Conservation (phyloP, 2,888 invertebrate genomes). For the Hofmannophila pseudospretella region DNA sequence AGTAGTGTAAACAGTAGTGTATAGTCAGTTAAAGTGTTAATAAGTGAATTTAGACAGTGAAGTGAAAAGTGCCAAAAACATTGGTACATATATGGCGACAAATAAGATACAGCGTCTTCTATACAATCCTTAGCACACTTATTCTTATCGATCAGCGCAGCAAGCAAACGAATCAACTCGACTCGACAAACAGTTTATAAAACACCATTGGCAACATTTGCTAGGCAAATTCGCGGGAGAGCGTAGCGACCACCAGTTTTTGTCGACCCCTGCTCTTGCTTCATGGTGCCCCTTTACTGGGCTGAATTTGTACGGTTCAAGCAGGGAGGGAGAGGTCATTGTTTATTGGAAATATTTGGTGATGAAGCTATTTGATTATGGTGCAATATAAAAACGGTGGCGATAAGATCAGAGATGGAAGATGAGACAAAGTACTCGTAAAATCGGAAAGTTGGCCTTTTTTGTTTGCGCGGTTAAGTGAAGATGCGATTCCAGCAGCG, state of each 20-base stretch:
- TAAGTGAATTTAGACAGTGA: no score
- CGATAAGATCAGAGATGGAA: conserved; percentile 3
- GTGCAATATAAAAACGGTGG: conserved; percentile 18
- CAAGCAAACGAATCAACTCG: not conserved
- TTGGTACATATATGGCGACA: no score
- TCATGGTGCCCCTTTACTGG: not conserved
- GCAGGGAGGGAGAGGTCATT: conserved; percentile 16
- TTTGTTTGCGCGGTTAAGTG: no score
- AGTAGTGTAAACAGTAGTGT: no score
- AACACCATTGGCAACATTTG: conserved; percentile 25
- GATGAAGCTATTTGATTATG: conserved; percentile 27
- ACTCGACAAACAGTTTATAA: conserved; percentile 18
- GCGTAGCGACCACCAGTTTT: conserved; percentile 15
- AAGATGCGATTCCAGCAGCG: no score
- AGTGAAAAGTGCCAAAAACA: no score
- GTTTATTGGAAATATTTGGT: conserved; percentile 19
- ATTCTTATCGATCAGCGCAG: no score
- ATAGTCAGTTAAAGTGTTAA: no score
- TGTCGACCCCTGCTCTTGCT: conserved; percentile 12
- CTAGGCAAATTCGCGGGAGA: conserved; percentile 27
- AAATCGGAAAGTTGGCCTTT: no score
- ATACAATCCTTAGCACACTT: no score
- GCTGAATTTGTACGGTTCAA: conserved; percentile 10
- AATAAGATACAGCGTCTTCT: no score
- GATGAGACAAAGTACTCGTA: no score